A percentile compares a stretch with the other conserved stretches of the same genome.
Evolutionary conservation across 1,140 invertebrate genomes (phyloP).

Genomic region (Scaptomyza pallida): DNA sequence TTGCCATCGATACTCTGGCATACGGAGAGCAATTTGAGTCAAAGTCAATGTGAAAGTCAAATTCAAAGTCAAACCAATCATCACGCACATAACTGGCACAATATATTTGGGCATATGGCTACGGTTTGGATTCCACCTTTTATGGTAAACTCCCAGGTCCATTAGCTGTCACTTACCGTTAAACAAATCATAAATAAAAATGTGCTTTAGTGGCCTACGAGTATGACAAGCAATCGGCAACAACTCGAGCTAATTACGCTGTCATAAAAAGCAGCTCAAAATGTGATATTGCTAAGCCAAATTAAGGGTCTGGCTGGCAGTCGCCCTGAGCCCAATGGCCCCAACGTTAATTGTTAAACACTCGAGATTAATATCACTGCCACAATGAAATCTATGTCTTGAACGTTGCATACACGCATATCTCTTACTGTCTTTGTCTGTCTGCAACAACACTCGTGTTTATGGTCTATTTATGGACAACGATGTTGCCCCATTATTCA

Average conservation of each 20-base stretch:
- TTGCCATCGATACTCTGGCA: constrained; percentile 4
- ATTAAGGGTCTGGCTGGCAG: constrained; percentile 16
- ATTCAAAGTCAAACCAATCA: constrained; percentile 52
- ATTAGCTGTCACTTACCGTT: constrained; percentile 70
- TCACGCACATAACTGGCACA: constrained; percentile 25
- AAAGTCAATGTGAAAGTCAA: constrained; percentile 29
- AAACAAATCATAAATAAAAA: constrained; percentile 68
- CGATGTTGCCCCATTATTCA: constrained; percentile 65
- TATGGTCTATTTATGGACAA: constrained; percentile 69
- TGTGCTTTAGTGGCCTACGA: too few relatives aligned
- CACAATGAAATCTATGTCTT: constrained; percentile 19
- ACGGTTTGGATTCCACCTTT: constrained; percentile 37
- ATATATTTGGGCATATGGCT: constrained; percentile 53
- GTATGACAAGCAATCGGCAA: constrained; percentile 29
- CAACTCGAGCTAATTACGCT: constrained; percentile 56
- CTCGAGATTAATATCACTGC: constrained; percentile 67
- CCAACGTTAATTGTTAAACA: constrained; percentile 70
- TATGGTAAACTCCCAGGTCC: constrained; percentile 49
- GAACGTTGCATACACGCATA: constrained; percentile 4
- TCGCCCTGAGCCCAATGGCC: constrained; percentile 24
- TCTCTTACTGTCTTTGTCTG: constrained; percentile 5
- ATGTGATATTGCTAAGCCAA: constrained; percentile 37
- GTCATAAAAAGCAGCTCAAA: constrained; percentile 55
- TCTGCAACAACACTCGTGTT: constrained; percentile 38
- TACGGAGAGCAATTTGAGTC: constrained; percentile 1